These are phyloP conservation scores for Rhadina sibilatrix DNA, from an alignment of 2,113 vertebrate genomes.

Conservation along the genomic window DNA sequence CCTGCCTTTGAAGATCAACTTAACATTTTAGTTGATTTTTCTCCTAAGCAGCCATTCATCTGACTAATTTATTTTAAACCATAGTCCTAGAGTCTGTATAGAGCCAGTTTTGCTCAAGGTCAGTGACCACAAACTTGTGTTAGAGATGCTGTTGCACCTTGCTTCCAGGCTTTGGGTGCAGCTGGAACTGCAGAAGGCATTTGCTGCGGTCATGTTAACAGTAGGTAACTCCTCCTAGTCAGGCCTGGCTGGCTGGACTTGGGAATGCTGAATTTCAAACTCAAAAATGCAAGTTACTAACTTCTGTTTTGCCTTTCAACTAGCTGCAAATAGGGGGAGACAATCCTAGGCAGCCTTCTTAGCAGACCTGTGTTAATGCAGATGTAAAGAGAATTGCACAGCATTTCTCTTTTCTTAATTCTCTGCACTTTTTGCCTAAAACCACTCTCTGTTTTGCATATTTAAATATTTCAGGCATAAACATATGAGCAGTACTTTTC, in stretches of 20 bases:
- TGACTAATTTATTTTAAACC: not conserved
- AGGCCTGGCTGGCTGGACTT: not conserved
- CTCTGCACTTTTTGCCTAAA: not conserved
- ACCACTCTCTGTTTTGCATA: not conserved
- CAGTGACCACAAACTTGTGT: not conserved
- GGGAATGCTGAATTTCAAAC: not conserved
- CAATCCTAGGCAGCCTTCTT: not conserved
- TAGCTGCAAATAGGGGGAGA: not conserved
- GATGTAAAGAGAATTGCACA: not conserved
- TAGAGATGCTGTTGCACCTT: not conserved
- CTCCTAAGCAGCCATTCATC: not conserved
- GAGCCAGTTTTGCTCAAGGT: not conserved
- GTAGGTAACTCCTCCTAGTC: not conserved
- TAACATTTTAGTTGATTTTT: not conserved
- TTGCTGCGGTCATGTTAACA: not conserved
- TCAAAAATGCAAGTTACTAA: not conserved
- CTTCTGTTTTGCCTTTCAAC: not conserved
- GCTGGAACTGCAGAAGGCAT: rapidly evolving
- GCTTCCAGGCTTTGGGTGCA: not conserved
- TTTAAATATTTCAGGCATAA: not conserved
- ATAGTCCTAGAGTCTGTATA: not conserved
- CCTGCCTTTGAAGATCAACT: not conserved
- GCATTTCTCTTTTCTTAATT: not conserved
- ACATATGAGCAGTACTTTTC: not conserved
- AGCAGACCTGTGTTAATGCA: not conserved